Evolutionary conservation across 2,888 invertebrate genomes (phyloP), one percentile per base, ranked within the genome.

Genomic region (Aromia moschata): DNA sequence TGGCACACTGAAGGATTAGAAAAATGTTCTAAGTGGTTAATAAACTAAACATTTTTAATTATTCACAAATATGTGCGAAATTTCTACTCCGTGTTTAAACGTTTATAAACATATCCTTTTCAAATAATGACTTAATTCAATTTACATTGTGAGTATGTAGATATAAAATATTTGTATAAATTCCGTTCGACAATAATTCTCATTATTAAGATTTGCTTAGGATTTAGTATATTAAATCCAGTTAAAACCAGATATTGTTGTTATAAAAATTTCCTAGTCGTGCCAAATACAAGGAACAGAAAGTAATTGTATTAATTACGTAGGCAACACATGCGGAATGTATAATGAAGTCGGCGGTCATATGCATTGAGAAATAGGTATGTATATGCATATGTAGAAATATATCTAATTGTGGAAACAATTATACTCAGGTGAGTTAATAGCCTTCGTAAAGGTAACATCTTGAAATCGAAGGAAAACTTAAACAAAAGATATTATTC

Each of bases 81-180:
- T n/a, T 7, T 14, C 1, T 38, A 38, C 9, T 14, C 12, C 14
- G 15, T 38, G 12, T 40, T 5, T 12, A 14, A 16, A 33, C n/a
- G 5, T 40, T 15, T 40, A 7, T 40, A 16, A 16, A 40, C 3
- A n/a, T 38, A 14, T n/a, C 9, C 17, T 15, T 4, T 16, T 40
- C 11, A 43, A 43, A 43, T 18, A 17, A 17, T 20, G 10, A 10
- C 11, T 11, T 11, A 43, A 43, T 36, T 47, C 36, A 33, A n/a
- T n/a, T n/a, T 46, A 12, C 10, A 12, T 0, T 15, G 25, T 7
- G 14, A 10, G 17, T 46, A 47, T 47, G 47, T 46, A 46, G 33
- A 46, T 46, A 31, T 33, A 31, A 15, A 44, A 31, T 14, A 46
- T 37, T 25, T 25, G 7, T 25, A 25, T 25, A 5, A 25, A 25